These are phyloP conservation scores for Sebastes nivosus DNA, from an alignment of 2,797 vertebrate genomes.

Conservation along the genomic window DNA sequence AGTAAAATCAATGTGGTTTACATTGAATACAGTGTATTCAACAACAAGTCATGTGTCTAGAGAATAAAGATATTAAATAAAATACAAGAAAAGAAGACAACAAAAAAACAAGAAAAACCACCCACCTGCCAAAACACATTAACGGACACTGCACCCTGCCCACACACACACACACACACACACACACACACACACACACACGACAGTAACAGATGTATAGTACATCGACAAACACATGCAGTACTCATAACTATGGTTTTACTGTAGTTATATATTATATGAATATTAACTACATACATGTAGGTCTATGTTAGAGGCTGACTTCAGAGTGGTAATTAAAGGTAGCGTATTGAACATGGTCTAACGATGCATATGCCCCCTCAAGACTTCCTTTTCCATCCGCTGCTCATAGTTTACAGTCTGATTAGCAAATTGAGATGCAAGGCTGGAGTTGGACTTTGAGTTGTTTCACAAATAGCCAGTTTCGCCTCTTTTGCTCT, in stretches of 20 bases:
- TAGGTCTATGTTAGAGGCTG: neutral
- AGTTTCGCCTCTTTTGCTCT: no score
- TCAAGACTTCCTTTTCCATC: neutral
- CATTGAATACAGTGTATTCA: neutral
- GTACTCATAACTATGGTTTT: neutral
- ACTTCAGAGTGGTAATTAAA: neutral
- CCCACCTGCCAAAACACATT: neutral
- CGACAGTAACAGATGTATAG: neutral
- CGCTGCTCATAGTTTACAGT: neutral
- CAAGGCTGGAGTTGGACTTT: neutral
- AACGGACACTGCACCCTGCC: neutral
- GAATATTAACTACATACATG: no score
- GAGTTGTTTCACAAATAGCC: no score
- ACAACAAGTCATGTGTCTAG: neutral
- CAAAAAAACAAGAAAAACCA: neutral
- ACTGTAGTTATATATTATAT: neutral
- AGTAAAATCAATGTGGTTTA: neutral
- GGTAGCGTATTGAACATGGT: neutral
- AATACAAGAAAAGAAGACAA: neutral
- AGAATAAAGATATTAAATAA: neutral
- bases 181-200: neutral
- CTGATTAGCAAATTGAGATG: neutral
- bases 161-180: neutral
- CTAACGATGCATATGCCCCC: neutral
- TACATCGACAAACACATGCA: neutral